Base-by-base conservation (phyloP, 1,140 invertebrate species). In the Plectrocnemia conspersa region DNA sequence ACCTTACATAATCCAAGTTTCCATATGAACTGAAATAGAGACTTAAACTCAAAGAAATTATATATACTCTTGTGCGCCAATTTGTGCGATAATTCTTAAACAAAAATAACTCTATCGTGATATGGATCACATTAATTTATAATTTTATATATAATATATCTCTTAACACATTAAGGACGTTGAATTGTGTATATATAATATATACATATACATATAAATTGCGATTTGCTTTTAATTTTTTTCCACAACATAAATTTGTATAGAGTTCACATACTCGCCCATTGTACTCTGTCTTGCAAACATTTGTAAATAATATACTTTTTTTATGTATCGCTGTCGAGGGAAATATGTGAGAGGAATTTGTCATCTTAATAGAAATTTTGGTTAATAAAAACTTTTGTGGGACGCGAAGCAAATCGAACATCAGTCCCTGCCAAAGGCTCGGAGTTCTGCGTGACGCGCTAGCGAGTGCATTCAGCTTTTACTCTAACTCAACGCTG, bases 371-470 rank as follows among this genome's bases (percentile, higher is more conserved):
- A 23, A 59, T 56, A 56, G 54, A 36, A 40, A 50, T 48, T 58
- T 61, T 61, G 59, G 59, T 58, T 35, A 58, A 61, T 61, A 61
- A 61, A n/a, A 52, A 54, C 32, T 36, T 47, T 47, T 61, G 40
- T 61, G 59, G 59, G 59, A 61, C 59, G 55, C 52, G 54, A 61
- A 58, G 16, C 35, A 50, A 16, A 24, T 11, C 27, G 59, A 61
- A 61, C 50, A 61, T 61, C 59, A 58, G 55, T 61, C 59, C 59
- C 59, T 61, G 59, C 55, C 59, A 61, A 55, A 61, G 47, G 55
- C 47, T 61, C 52, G 59, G 58, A 61, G 59, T 25, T 55, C 52
- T 46, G 47, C 52, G 25, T 15, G 29, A 24, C 29, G 16, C 27
- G 45, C 45, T 48, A 33, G 44, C 18, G 9, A 46, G 19, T 36